Evolutionary conservation across 2,113 vertebrate species (phyloP).

Genomic region (Eretmochelys imbricata): DNA sequence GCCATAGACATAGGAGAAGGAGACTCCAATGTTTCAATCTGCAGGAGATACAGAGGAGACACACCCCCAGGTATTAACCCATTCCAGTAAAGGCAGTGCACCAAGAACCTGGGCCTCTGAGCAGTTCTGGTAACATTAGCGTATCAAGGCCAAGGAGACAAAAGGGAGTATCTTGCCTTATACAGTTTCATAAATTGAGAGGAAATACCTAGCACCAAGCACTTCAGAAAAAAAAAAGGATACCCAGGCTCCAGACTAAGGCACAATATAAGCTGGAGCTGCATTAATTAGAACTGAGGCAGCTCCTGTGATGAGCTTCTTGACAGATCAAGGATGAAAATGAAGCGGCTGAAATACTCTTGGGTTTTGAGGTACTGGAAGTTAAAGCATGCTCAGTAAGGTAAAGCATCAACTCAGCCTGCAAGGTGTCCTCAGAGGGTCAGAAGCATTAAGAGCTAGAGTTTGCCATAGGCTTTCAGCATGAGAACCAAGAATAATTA

Average conservation of each 20-base stretch:
- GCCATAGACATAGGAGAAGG: not conserved
- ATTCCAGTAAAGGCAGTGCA: not conserved
- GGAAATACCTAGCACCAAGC: not conserved
- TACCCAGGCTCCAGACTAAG: not conserved
- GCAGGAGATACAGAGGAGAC: not conserved
- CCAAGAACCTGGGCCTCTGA: not conserved
- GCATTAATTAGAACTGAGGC: not conserved
- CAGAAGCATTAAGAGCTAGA: slow-evolving; percentile 41
- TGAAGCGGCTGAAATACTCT: not conserved
- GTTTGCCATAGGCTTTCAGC: slow-evolving; percentile 60
- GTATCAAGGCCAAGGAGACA: not conserved
- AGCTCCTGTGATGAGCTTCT: not conserved
- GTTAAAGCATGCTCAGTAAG: not conserved
- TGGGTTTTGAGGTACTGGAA: not conserved
- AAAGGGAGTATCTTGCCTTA: not conserved
- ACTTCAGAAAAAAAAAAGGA: not conserved
- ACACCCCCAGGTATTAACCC: not conserved
- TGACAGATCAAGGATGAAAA: not conserved
- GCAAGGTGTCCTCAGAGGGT: slow-evolving; percentile 12
- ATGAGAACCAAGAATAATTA: slow-evolving; percentile 65
- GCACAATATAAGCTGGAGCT: not conserved
- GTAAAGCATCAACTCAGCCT: not conserved
- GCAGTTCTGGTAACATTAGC: not conserved
- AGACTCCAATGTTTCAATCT: not conserved
- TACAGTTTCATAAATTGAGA: not conserved